phyloP scores from a whole-genome alignment of 2,888 invertebrate genomes.

The Agapetus fuscipes region DNA sequence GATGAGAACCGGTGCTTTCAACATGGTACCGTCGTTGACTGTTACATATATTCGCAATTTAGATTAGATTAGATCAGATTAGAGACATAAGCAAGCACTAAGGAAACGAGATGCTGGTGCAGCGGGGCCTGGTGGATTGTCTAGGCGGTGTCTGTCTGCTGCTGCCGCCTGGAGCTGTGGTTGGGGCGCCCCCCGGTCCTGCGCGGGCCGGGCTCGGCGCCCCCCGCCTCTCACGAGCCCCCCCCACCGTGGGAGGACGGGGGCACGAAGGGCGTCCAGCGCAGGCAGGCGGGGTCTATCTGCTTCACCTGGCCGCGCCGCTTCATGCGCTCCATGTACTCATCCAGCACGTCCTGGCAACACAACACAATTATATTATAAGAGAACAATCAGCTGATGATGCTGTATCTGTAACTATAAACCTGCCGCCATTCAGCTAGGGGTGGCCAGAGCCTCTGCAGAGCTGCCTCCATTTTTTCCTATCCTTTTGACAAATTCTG shows the following conservation, averaged over 20 bases:
- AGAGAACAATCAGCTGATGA: neutral
- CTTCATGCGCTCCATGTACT: conserved; percentile 76
- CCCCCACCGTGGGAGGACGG: conserved; percentile 34
- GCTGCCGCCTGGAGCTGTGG: conserved; percentile 21
- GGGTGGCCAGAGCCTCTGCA: no score
- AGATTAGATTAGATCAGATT: no score
- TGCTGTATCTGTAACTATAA: neutral
- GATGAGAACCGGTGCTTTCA: no score
- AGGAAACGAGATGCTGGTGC: no score
- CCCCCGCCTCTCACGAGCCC: conserved; percentile 23
- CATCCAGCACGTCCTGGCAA: conserved; percentile 84
- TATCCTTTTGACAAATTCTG: neutral
- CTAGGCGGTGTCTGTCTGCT: neutral
- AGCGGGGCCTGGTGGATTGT: neutral
- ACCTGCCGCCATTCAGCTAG: no score
- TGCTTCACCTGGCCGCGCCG: conserved; percentile 71
- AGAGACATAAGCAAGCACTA: no score
- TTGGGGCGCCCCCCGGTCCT: conserved; percentile 26
- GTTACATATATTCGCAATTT: no score
- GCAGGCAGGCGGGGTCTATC: conserved; percentile 78
- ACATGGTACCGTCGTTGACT: no score
- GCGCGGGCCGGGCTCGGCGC: conserved; percentile 27
- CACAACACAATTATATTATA: conserved; percentile 4
- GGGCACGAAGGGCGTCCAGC: conserved; percentile 76
- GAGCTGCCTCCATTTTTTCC: neutral